phyloP scores from a whole-genome alignment of 2,797 vertebrate genomes.

The Lacerta viridis region DNA sequence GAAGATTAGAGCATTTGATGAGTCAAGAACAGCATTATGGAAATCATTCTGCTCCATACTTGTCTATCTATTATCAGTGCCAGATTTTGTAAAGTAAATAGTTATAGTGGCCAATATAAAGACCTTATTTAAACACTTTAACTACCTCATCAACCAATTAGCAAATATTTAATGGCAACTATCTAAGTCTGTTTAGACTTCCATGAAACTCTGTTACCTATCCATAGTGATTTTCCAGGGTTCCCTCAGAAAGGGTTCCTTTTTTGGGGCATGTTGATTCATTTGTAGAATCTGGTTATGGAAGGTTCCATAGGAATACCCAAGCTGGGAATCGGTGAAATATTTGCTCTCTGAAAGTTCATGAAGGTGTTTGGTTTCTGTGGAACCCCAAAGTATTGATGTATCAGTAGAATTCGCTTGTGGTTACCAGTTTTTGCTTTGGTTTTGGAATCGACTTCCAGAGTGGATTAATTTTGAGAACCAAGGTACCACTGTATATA shows the following conservation, averaged over 20 bases:
- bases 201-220: neutral
- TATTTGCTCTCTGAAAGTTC: neutral
- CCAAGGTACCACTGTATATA: too few species aligned
- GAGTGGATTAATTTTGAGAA: too few species aligned
- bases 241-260: neutral
- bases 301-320: neutral
- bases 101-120: conserved; percentile 32
- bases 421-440: neutral
- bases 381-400: neutral
- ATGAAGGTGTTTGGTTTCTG: neutral
- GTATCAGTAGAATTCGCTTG: neutral
- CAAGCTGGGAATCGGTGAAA: too few species aligned
- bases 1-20: conserved; percentile 49
- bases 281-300: neutral
- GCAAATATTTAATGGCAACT: conserved; percentile 58
- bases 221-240: neutral
- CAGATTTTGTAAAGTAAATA: conserved; percentile 32
- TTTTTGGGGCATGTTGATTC: neutral
- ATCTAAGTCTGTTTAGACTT: neutral
- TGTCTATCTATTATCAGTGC: conserved; percentile 25
- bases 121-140: conserved; percentile 53
- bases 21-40: conserved; percentile 32
- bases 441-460: too few species aligned
- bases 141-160: conserved; percentile 54
- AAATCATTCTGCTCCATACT: neutral